Evolutionary conservation across 1,140 invertebrate genomes (phyloP).

Genomic region (Drosophila leontia): DNA sequence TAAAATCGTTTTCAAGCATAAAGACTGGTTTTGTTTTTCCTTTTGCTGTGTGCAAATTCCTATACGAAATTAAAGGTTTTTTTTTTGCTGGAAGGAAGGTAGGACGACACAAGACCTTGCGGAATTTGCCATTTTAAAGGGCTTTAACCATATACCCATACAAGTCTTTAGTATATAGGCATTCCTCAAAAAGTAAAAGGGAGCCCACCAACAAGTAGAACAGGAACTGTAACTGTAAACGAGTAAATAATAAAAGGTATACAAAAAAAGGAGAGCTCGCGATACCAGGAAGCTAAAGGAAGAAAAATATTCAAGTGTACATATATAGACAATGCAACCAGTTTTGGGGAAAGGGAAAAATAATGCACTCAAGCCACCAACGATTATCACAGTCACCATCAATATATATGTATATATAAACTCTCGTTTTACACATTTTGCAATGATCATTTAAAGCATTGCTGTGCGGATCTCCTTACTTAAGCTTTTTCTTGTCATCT

Average conservation of each 20-base stretch:
- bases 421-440: slow-evolving; percentile 3
- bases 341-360: slow-evolving; percentile 37
- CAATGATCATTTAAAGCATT: slow-evolving; percentile 11
- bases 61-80: neutral
- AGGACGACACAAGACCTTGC: slow-evolving; percentile 18
- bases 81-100: neutral
- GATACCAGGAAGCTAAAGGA: slow-evolving; percentile 24
- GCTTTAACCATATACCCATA: slow-evolving; percentile 1
- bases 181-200: slow-evolving; percentile 34
- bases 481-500: slow-evolving; percentile 14
- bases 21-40: slow-evolving; percentile 7
- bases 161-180: neutral
- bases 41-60: slow-evolving; percentile 7
- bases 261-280: slow-evolving; percentile 1
- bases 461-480: slow-evolving; percentile 21
- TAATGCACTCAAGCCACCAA: slow-evolving; percentile 18
- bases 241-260: neutral
- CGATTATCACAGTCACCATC: slow-evolving; percentile 25
- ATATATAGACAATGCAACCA: slow-evolving; percentile 22
- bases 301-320: slow-evolving; percentile 4
- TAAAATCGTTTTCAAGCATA: neutral
- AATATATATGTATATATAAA: slow-evolving; percentile 9
- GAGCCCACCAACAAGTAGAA: slow-evolving; percentile 18
- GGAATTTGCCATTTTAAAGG: slow-evolving; percentile 33
- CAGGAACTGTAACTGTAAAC: slow-evolving; percentile 39